Percentiles rank a stretch among this genome's conserved stretches.
phyloP scores from a whole-genome alignment of 1,140 invertebrate genomes.

The Ceratitis capitata region DNA sequence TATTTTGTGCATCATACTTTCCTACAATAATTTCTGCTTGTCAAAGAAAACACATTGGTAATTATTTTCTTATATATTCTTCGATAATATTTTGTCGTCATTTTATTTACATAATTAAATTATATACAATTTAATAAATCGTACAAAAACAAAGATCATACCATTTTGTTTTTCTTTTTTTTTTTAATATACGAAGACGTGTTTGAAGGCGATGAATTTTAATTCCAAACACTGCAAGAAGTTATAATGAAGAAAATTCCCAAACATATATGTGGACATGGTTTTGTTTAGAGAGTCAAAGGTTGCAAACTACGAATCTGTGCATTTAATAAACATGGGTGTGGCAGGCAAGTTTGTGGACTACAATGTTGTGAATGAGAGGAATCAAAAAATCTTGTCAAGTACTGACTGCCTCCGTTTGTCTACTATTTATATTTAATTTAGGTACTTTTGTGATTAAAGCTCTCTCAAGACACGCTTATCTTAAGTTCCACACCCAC shows the following conservation, averaged over 20 bases:
- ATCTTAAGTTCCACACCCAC: slow-evolving; percentile 17
- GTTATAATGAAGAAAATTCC: not conserved
- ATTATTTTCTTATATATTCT: slow-evolving; percentile 12
- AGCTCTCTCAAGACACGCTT: not conserved
- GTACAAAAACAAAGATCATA: slow-evolving; percentile 34
- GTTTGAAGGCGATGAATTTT: not conserved
- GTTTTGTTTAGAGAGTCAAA: not conserved
- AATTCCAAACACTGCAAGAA: not conserved
- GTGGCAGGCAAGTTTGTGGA: slow-evolving; percentile 4
- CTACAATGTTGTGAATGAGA: not conserved
- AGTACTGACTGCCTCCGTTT: too few species aligned
- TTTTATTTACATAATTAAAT: slow-evolving; percentile 37
- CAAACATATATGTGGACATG: not conserved
- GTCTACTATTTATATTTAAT: not conserved
- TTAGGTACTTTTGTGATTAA: not conserved
- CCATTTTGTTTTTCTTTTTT: slow-evolving; percentile 10
- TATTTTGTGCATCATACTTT: too few species aligned
- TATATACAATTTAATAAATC: slow-evolving; percentile 32
- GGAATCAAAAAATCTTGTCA: not conserved
- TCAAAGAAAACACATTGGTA: not conserved
- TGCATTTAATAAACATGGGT: not conserved
- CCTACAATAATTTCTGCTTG: too few species aligned
- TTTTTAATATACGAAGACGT: too few species aligned
- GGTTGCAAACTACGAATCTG: slow-evolving; percentile 32
- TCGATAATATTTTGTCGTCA: slow-evolving; percentile 20